Evolutionary conservation across 1,140 invertebrate species (phyloP).

Genomic region (Stegodyphus dumicola): DNA sequence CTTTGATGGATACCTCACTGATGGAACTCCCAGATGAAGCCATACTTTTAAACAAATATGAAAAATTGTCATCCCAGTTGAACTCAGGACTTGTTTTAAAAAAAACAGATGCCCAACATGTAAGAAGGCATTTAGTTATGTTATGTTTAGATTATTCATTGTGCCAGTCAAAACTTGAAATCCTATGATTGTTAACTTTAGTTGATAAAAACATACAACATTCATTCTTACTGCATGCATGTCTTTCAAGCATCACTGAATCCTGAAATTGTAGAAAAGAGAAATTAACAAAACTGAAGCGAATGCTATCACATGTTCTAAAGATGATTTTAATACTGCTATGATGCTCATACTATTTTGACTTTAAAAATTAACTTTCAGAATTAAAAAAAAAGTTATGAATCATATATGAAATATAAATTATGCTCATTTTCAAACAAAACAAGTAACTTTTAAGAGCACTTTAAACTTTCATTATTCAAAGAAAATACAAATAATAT

Average conservation of each 20-base stretch:
- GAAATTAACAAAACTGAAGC: not conserved
- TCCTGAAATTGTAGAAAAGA: not conserved
- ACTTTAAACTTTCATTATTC: too few relatives aligned
- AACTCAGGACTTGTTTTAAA: not conserved
- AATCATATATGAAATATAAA: too few relatives aligned
- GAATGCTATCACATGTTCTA: not conserved
- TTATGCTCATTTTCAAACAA: too few relatives aligned
- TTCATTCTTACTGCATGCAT: not conserved
- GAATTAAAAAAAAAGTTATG: too few relatives aligned
- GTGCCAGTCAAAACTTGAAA: not conserved
- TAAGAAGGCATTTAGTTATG: not conserved
- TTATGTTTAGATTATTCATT: not conserved
- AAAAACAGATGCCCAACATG: not conserved
- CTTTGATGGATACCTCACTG: conserved; percentile 55
- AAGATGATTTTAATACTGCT: not conserved
- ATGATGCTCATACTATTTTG: too few relatives aligned
- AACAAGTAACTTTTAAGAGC: too few relatives aligned
- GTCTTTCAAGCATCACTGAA: not conserved
- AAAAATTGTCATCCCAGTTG: conserved; percentile 6
- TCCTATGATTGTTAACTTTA: not conserved
- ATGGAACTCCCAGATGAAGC: conserved; percentile 47
- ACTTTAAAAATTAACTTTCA: too few relatives aligned
- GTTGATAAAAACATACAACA: not conserved
- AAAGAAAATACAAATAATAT: too few relatives aligned
- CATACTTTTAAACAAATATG: conserved; percentile 13